Base-by-base conservation (phyloP, 2,888 invertebrate species). In the Timema cristinae region DNA sequence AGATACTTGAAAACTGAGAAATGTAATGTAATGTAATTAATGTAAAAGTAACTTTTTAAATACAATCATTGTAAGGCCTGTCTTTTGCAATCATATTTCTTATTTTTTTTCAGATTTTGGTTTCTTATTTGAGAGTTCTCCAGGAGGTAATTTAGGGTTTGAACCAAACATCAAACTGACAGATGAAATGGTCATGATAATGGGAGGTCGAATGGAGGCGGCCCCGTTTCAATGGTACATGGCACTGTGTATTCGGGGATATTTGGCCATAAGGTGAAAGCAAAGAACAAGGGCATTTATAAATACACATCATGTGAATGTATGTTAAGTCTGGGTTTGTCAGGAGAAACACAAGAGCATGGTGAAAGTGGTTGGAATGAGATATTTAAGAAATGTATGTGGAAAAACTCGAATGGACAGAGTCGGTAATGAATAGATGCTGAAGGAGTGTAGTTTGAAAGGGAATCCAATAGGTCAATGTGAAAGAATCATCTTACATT, bases 171-270 rank as follows among this genome's bases (percentile, higher is more conserved):
- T 99, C 81, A 99, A 99, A 82, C 85, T 99, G 68, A 98, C 98
- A 0, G 97, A 98, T 80, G 99, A 99, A 84, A 99, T 99, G 99
- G 95, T 99, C 71, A 94, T 96, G 89, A 95, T 99, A 69, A 99
- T 99, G 99, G 99, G 98, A n/a, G 98, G 98, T 0, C 95, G 95
- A 84, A 94, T 96, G 91, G 98, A 98, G 79, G 95, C 98, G 0
- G 92, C 95, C 56, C 93, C 97, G 0, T 99, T 99, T 84, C 86
- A 94, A 75, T 97, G 98, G 96, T 99, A 98, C 84, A 95, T 96
- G 83, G 97, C 98, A 80, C 88, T 99, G 6, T 98, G 98, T 81
- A 95, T 98, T 5, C 96, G 98, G 82, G 97, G 97, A 0, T 99
- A 95, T 83, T 85, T 99, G 5, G 98, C 98, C 66, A 94, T 98